phyloP scores from a whole-genome alignment of 92 coral and sea anemone genomes.

The Pocillopora grandis region DNA sequence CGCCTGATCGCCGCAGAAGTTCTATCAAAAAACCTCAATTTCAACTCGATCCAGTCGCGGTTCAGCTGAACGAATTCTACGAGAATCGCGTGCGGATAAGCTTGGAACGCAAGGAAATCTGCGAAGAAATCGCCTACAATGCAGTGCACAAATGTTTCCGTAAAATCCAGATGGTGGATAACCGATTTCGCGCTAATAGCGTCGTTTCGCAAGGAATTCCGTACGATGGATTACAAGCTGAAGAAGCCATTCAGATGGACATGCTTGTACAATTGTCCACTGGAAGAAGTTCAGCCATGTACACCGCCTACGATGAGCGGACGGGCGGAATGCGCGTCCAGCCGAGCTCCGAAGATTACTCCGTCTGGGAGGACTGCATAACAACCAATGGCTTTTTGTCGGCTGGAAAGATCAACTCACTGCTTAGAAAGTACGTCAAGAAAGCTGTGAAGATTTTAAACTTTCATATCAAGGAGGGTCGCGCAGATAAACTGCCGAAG shows the following conservation, averaged over 20 bases:
- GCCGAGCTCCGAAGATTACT: constrained; percentile 76
- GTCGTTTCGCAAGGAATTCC: constrained; percentile 97
- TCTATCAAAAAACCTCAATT: constrained; percentile 82
- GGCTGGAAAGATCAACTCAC: constrained; percentile 91
- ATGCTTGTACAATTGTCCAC: constrained; percentile 97
- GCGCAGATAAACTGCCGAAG: constrained; percentile 83
- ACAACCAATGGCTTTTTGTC: constrained; percentile 91
- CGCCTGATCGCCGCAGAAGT: constrained; percentile 80
- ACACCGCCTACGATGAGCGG: constrained; percentile 81
- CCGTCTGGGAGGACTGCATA: constrained; percentile 94
- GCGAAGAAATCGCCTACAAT: constrained; percentile 96
- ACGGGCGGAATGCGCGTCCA: constrained; percentile 86
- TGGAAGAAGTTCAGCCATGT: constrained; percentile 89
- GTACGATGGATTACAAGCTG: constrained; percentile 96
- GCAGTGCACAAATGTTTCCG: constrained; percentile 86
- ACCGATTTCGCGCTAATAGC: constrained; percentile 94
- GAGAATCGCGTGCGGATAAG: constrained; percentile 95
- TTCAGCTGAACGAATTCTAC: constrained; percentile 87
- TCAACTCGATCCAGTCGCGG: constrained; percentile 86
- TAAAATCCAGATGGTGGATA: constrained; percentile 94
- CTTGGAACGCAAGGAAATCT: constrained; percentile 95
- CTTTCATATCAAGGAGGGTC: constrained; percentile 77
- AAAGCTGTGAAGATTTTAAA: constrained; percentile 89
- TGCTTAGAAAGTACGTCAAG: constrained; percentile 85
- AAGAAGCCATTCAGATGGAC: constrained; percentile 91